Evolutionary conservation across 1,140 invertebrate genomes (phyloP).

Genomic region (Cryptotermes secundus): DNA sequence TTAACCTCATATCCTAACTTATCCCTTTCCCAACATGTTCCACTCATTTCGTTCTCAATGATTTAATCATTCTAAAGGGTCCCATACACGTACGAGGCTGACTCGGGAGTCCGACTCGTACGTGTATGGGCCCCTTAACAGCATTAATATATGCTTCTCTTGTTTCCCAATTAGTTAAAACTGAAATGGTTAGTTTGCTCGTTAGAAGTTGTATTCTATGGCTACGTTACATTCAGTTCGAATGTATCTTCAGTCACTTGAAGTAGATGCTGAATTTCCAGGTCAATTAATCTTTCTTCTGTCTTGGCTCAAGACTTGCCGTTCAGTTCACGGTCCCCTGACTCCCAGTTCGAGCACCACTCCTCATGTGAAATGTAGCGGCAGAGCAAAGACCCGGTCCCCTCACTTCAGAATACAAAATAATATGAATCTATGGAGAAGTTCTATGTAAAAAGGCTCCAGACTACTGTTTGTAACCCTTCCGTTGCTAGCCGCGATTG

Average conservation of each 20-base stretch:
- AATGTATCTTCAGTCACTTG: background rate
- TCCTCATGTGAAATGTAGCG: background rate
- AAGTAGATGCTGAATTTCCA: background rate
- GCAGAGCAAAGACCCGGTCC: background rate
- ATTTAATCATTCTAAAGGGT: too few species aligned
- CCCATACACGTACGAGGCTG: too few species aligned
- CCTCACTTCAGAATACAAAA: background rate
- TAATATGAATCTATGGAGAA: background rate
- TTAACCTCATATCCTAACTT: too few species aligned
- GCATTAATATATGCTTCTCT: too few species aligned
- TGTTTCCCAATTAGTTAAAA: too few species aligned
- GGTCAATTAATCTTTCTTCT: slow-evolving; percentile 1
- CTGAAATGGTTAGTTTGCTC: too few species aligned
- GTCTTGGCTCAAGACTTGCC: background rate
- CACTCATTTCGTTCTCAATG: too few species aligned
- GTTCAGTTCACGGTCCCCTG: background rate
- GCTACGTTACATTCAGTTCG: background rate
- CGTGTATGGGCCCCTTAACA: too few species aligned
- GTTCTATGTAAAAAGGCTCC: background rate
- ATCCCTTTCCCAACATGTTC: too few species aligned
- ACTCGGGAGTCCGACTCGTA: too few species aligned
- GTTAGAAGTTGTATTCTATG: too few species aligned
- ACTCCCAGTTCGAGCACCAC: background rate
- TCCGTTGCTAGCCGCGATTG: too few species aligned
- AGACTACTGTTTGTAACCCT: background rate